These are phyloP conservation scores for Pipistrellus nathusii DNA, from an alignment of 2,797 vertebrate species.

Conservation along the genomic window DNA sequence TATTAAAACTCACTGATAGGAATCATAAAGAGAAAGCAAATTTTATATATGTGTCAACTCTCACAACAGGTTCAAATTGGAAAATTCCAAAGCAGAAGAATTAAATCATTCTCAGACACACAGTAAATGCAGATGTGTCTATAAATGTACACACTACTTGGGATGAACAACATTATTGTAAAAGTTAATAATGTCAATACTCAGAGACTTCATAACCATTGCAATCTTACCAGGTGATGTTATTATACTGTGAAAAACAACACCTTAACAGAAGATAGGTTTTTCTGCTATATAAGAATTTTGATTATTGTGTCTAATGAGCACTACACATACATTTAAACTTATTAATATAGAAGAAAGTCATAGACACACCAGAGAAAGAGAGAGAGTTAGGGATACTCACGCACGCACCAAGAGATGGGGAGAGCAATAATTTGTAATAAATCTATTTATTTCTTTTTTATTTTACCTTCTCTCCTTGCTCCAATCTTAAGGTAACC, in stretches of 20 bases:
- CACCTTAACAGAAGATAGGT: not conserved
- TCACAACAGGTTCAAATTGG: not conserved
- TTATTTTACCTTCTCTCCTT: not conserved
- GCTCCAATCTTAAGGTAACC: not conserved
- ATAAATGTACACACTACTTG: not conserved
- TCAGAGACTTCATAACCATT: not conserved
- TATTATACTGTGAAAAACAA: not conserved
- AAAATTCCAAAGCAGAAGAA: conserved; percentile 30
- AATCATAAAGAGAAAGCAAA: conserved; percentile 22
- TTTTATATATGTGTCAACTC: not conserved
- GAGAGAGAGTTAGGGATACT: not conserved
- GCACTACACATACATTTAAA: not conserved
- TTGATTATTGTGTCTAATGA: not conserved
- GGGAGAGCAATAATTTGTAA: not conserved
- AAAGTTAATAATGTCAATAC: not conserved
- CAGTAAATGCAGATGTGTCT: not conserved
- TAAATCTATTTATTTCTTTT: not conserved
- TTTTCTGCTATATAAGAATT: not conserved
- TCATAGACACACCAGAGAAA: not conserved
- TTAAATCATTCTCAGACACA: not conserved
- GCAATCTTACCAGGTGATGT: not conserved
- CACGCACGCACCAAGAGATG: not conserved
- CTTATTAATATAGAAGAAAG: not conserved
- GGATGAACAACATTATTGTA: not conserved
- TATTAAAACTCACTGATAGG: not conserved